Conservation (phyloP, 2,113 vertebrate genomes). For the Bothrops jararaca region DNA sequence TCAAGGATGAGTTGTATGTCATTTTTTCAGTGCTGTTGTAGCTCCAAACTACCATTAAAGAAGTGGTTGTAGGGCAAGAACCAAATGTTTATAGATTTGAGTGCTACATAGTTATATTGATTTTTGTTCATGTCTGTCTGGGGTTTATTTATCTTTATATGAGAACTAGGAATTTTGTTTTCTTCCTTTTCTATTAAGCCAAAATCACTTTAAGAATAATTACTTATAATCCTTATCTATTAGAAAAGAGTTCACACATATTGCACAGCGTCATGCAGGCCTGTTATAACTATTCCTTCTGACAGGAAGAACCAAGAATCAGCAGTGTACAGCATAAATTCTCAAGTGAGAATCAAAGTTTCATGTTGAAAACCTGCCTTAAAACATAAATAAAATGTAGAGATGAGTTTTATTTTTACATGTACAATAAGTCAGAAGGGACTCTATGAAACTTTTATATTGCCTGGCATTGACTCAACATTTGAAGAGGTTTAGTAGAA, state of each 20-base stretch:
- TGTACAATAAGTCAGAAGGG: background rate
- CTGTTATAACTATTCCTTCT: background rate
- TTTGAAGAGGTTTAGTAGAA: background rate
- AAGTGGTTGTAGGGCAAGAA: background rate
- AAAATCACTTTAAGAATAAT: background rate
- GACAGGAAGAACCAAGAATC: background rate
- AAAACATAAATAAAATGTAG: background rate
- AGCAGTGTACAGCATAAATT: background rate
- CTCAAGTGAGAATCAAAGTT: background rate
- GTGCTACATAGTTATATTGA: background rate
- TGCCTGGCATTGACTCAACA: background rate
- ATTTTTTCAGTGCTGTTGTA: background rate
- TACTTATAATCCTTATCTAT: background rate
- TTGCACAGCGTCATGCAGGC: background rate
- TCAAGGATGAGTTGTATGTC: background rate
- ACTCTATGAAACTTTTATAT: background rate
- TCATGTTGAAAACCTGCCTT: background rate
- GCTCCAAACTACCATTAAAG: background rate
- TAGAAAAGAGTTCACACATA: background rate
- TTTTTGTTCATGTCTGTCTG: background rate
- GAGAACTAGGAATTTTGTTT: background rate
- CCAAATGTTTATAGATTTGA: background rate
- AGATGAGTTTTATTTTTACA: background rate
- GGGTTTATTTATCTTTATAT: background rate
- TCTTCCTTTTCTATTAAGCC: background rate